Evolutionary conservation across 2,113 vertebrate genomes (phyloP), one percentile per base, ranked within the genome.

Genomic region (Pleuronectes platessa): DNA sequence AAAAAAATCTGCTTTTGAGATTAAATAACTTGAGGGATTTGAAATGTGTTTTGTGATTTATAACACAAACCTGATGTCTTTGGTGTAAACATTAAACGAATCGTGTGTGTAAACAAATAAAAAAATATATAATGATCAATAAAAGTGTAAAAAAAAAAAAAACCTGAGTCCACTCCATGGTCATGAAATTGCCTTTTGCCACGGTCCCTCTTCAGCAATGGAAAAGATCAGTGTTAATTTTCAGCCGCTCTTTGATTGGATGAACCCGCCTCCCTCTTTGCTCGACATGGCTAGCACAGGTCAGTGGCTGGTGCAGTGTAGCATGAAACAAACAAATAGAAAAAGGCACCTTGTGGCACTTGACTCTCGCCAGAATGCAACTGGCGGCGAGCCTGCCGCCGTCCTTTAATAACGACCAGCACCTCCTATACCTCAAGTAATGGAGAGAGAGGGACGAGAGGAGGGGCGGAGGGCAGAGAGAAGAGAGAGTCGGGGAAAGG

Each of bases 291-390:
- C 88, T 92, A 95, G 95, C 95, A 96, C 97, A 98, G 97, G 97
- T 98, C 97, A 99, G 94, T 95, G 96, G 95, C 94, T 96, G 95
- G 95, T 96, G 96, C 97, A 94, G 93, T 90, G 95, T 96, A 97
- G 95, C 97, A 95, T 99, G 97, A 98, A 98, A 96, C 97, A 97
- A 98, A 97, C 97, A 98, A 98, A 99, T 98, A 98, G 97, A 97
- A 97, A 98, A 97, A 96, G 95, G 94, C 96, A 97, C 96, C 96
- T 96, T 94, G 96, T 97, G 97, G 95, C 96, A 96, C 96, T 97
- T 93, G 90, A 96, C 94, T 95, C 95, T 94, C 93, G 79, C 94
- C 94, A 94, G 94, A 95, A 93, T 92, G 93, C 91, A 88, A 95
- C 95, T 93, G 91, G 93, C 84, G 65, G 89, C 80, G 51, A 93